Evolutionary conservation across 2,797 vertebrate species (phyloP).

Genomic region (Tenualosa thibaudeaui): DNA sequence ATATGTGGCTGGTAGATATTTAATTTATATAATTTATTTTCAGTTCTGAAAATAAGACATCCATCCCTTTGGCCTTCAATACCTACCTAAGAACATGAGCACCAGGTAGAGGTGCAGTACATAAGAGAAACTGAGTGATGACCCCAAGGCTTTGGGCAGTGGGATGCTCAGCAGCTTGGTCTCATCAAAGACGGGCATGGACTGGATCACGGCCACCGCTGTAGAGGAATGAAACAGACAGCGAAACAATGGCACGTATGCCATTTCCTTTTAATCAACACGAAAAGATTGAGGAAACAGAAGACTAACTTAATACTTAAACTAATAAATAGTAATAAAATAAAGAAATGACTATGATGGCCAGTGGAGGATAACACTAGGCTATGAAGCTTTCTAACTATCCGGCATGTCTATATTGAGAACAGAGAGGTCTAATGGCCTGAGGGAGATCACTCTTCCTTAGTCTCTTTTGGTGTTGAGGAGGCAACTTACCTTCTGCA

Average conservation of each 20-base stretch:
- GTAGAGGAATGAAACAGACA: conserved; percentile 31
- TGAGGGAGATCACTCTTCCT: too few species aligned
- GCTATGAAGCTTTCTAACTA: too few species aligned
- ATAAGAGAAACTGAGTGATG: conserved; percentile 85
- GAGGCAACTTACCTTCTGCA: conserved; percentile 83
- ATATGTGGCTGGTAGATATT: conserved; percentile 60
- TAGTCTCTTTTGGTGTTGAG: too few species aligned
- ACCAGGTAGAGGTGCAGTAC: conserved; percentile 84
- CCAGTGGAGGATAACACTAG: too few species aligned
- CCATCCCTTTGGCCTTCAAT: not conserved
- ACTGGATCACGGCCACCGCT: conserved; percentile 89
- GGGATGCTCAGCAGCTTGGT: conserved; percentile 84
- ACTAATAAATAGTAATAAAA: too few species aligned
- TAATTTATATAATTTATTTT: too few species aligned
- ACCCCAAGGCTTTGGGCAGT: conserved; percentile 81
- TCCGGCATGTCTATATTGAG: too few species aligned
- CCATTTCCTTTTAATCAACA: not conserved
- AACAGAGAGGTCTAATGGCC: too few species aligned
- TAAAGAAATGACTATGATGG: too few species aligned
- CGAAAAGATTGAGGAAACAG: too few species aligned
- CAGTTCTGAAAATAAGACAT: too few species aligned
- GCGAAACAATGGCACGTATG: not conserved
- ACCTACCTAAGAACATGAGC: conserved; percentile 83
- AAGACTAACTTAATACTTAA: too few species aligned
- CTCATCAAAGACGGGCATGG: conserved; percentile 88